These are phyloP conservation scores for Coptodon rendalli DNA, from an alignment of 2,113 vertebrate species.

Conservation along the genomic window DNA sequence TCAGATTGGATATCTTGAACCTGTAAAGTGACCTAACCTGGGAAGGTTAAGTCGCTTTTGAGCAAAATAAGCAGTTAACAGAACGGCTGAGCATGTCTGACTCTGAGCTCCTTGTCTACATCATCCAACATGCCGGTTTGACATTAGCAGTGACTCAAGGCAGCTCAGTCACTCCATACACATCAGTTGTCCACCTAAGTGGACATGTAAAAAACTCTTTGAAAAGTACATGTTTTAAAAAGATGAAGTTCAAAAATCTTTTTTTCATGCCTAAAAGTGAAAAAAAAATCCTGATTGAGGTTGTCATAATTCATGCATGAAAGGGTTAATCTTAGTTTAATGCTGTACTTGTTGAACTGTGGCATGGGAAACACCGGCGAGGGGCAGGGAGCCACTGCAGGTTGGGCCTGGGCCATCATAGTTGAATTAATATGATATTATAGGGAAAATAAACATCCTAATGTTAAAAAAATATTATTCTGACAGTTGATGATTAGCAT, in stretches of 20 bases:
- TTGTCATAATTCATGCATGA: background rate
- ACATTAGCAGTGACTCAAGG: rapidly evolving
- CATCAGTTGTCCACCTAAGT: background rate
- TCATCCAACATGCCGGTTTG: background rate
- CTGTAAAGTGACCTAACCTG: background rate
- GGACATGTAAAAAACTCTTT: background rate
- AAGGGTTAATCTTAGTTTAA: background rate
- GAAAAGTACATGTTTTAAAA: background rate
- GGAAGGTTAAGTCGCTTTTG: background rate
- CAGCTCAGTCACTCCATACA: rapidly evolving
- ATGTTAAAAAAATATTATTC: background rate
- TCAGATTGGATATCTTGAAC: background rate
- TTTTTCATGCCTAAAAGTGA: background rate
- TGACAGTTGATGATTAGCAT: background rate
- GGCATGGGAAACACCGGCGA: background rate
- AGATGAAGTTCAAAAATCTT: background rate
- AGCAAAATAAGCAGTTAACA: background rate
- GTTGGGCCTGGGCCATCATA: rapidly evolving
- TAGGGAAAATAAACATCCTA: background rate
- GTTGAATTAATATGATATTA: background rate
- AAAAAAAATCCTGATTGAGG: background rate
- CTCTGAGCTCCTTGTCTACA: background rate
- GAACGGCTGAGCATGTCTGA: background rate
- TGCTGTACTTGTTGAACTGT: rapidly evolving
- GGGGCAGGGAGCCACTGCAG: background rate